A percentile compares a stretch with the other conserved stretches of the same genome.
These are phyloP conservation scores for Nephrotoma appendiculata DNA, from an alignment of 2,888 invertebrate genomes.

Conservation along the genomic window DNA sequence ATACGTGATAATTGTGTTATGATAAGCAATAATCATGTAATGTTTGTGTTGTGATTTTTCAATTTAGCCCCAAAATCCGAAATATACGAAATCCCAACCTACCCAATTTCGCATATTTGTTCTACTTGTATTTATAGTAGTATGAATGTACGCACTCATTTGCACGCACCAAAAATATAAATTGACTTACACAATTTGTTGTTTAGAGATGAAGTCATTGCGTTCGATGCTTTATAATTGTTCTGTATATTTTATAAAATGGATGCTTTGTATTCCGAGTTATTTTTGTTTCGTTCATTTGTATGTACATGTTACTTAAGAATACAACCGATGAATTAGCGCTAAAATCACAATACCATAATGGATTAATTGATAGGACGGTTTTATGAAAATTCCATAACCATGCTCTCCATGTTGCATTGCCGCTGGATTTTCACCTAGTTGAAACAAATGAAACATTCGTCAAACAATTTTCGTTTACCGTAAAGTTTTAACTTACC, in stretches of 20 bases:
- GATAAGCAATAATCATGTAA: neutral
- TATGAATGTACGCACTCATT: neutral
- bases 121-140: neutral
- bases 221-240: neutral
- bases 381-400: neutral
- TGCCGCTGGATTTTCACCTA: slow-evolving; percentile 5
- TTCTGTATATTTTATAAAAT: neutral
- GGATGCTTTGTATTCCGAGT: neutral
- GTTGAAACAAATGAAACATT: neutral
- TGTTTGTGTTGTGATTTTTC: neutral
- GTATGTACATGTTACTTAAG: neutral
- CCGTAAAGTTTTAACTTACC: slow-evolving; percentile 38
- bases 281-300: neutral
- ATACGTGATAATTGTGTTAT: neutral
- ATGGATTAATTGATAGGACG: neutral
- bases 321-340: neutral
- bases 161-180: neutral
- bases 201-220: neutral
- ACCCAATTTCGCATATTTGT: neutral
- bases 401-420: slow-evolving; percentile 5
- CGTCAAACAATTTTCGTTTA: neutral
- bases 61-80: neutral
- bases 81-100: neutral
- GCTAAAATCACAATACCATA: neutral
- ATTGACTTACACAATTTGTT: neutral